These are phyloP conservation scores for Pseudochromis fuscus DNA, from an alignment of 2,797 vertebrate species.

Conservation along the genomic window DNA sequence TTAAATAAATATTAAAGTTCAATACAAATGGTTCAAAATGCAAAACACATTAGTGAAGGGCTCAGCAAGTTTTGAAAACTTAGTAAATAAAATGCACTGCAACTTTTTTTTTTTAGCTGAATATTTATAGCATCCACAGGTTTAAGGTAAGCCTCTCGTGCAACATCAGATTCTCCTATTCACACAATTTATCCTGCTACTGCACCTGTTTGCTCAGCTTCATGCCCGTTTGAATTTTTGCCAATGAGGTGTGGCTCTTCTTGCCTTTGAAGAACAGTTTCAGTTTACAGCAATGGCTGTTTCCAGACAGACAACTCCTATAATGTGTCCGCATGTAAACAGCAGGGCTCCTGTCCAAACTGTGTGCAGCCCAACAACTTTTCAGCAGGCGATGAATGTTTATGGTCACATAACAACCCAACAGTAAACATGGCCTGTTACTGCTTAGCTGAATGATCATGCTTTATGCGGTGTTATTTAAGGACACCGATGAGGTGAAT, in stretches of 20 bases:
- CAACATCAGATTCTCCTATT: neutral
- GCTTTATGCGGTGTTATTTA: no score
- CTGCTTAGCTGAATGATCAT: neutral
- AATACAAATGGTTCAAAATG: neutral
- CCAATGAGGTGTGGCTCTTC: constrained; percentile 53
- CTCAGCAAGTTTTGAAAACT: neutral
- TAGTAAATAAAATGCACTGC: neutral
- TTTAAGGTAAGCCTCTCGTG: neutral
- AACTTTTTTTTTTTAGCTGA: neutral
- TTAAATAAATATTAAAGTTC: constrained; percentile 26
- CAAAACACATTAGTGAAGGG: neutral
- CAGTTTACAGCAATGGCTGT: constrained; percentile 20
- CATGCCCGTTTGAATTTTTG: constrained; percentile 36
- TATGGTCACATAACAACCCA: constrained; percentile 31
- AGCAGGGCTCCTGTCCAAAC: constrained; percentile 8
- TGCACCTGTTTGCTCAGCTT: constrained; percentile 52
- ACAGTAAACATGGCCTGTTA: constrained; percentile 24
- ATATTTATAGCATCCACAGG: neutral
- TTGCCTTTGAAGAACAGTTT: constrained; percentile 58
- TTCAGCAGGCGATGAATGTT: constrained; percentile 38
- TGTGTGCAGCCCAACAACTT: constrained; percentile 23
- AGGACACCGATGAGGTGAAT: constrained; percentile 2
- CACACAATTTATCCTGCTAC: constrained; percentile 7
- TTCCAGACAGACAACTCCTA: constrained; percentile 36
- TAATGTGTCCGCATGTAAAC: constrained; percentile 46